Evolutionary conservation across 2,888 invertebrate species (phyloP).

Genomic region (Watsonalla binaria): DNA sequence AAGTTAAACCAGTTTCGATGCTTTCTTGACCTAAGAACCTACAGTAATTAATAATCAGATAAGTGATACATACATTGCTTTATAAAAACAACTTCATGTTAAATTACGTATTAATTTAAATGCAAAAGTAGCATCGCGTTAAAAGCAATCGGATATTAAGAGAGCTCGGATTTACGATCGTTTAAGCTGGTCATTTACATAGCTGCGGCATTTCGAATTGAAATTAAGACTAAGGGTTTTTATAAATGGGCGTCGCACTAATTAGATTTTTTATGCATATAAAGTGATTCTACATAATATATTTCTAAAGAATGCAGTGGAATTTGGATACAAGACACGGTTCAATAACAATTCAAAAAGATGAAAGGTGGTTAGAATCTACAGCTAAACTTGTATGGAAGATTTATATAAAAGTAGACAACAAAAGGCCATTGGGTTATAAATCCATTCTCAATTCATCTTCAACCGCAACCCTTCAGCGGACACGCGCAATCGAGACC

Average conservation of each 20-base stretch:
- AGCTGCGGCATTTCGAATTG: constrained; percentile 15
- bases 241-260: constrained; percentile 15
- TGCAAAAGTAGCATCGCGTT: background rate
- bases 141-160: constrained; percentile 18
- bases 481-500: constrained; percentile 33
- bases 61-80: background rate
- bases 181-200: constrained; percentile 21
- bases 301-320: too few relatives aligned
- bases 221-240: constrained; percentile 7
- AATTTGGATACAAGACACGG: too few relatives aligned
- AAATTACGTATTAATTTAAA: constrained; percentile 1
- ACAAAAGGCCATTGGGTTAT: background rate
- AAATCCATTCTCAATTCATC: constrained; percentile 2
- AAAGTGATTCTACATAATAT: too few relatives aligned
- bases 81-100: background rate
- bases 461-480: constrained; percentile 33
- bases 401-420: background rate
- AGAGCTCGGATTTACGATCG: constrained; percentile 19
- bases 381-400: too few relatives aligned
- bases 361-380: too few relatives aligned
- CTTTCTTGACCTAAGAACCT: background rate
- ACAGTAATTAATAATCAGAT: background rate
- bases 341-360: too few relatives aligned
- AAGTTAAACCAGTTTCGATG: background rate
- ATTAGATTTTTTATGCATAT: constrained; percentile 4